Conservation (phyloP, 2,888 invertebrate genomes). For the Linnaemya vulpina region DNA sequence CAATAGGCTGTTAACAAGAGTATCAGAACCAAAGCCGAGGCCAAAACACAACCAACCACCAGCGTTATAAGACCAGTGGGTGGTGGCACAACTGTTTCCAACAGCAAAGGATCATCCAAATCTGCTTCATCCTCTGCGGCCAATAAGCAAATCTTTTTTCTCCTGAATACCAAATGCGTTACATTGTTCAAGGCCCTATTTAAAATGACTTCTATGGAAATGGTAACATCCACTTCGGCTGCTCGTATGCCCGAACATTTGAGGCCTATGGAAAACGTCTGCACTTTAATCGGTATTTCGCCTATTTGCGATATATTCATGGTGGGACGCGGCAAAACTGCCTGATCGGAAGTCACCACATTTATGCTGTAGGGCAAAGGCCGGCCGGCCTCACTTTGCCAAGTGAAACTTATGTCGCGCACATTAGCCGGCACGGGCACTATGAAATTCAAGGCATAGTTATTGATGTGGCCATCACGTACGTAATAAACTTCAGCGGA, state of each 20-base stretch:
- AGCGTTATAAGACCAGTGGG: constrained; percentile 82
- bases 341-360: constrained; percentile 89
- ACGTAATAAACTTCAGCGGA: constrained; percentile 95
- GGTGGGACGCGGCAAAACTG: constrained; percentile 89
- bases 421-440: constrained; percentile 94
- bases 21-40: constrained; percentile 80
- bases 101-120: constrained; percentile 79
- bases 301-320: constrained; percentile 93
- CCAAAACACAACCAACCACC: constrained; percentile 81
- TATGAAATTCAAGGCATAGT: constrained; percentile 94
- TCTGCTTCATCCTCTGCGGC: constrained; percentile 78
- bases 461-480: constrained; percentile 94
- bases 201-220: constrained; percentile 92
- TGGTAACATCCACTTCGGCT: constrained; percentile 92
- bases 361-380: constrained; percentile 92
- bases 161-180: constrained; percentile 90
- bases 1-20: constrained; percentile 82
- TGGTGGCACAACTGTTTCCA: constrained; percentile 81
- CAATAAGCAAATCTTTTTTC: constrained; percentile 92
- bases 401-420: constrained; percentile 93
- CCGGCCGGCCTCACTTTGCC: constrained; percentile 93
- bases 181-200: constrained; percentile 86
- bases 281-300: constrained; percentile 89
- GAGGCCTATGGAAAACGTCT: constrained; percentile 91
- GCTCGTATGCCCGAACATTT: constrained; percentile 92